Evolutionary conservation across 2,113 vertebrate species (phyloP).

Genomic region (Onychostruthus taczanowskii): DNA sequence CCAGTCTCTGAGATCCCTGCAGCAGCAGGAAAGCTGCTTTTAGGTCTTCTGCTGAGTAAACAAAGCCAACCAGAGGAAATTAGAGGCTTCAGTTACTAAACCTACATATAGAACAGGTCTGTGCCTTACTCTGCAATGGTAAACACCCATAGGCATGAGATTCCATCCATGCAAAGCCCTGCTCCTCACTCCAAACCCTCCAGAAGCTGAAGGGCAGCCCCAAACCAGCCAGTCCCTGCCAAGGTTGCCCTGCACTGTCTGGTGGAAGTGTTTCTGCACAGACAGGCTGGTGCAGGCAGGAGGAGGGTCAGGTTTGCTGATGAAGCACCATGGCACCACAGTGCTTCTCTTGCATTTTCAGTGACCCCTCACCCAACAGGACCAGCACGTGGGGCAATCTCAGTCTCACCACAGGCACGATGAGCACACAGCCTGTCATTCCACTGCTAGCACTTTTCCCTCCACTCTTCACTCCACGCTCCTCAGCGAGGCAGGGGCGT

Average conservation of each 20-base stretch:
- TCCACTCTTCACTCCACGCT: fast-evolving
- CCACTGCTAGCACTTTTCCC: background rate
- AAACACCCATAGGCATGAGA: background rate
- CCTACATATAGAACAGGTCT: background rate
- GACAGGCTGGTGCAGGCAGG: background rate
- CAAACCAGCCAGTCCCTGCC: background rate
- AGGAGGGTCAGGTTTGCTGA: background rate
- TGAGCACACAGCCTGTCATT: background rate
- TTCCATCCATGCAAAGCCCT: background rate
- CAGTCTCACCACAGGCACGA: background rate
- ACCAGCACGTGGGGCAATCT: background rate
- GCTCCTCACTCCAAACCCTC: background rate
- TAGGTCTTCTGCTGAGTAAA: conserved; percentile 33
- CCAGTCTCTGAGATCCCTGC: background rate
- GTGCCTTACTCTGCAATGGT: background rate
- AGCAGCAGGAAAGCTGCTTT: conserved; percentile 3
- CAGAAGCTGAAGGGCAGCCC: background rate
- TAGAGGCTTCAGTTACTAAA: background rate
- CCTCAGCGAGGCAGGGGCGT: background rate
- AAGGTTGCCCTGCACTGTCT: background rate
- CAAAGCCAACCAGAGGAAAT: conserved; percentile 4
- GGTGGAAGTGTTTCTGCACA: background rate
- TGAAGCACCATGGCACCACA: background rate
- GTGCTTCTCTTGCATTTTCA: background rate
- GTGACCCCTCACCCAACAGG: background rate